These are phyloP conservation scores for Callinectes sapidus DNA, from an alignment of 2,888 invertebrate species.

Conservation along the genomic window DNA sequence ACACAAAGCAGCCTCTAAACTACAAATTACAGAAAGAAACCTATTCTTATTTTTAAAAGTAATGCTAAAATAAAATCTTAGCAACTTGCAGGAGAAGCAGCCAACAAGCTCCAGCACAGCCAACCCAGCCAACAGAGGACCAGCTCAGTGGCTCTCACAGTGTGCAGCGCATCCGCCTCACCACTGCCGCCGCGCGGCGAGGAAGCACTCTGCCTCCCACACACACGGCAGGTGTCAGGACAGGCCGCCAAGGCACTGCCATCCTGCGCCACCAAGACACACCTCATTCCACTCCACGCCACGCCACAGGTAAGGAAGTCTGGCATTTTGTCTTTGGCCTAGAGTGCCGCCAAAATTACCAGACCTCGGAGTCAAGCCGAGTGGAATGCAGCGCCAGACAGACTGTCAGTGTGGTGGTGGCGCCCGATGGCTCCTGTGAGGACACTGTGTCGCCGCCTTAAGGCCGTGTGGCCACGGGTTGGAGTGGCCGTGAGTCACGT, in stretches of 20 bases:
- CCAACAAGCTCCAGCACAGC: constrained; percentile 15
- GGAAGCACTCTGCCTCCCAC: background rate
- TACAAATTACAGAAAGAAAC: background rate
- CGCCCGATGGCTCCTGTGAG: background rate
- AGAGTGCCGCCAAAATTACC: background rate
- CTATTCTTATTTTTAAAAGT: background rate
- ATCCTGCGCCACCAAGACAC: background rate
- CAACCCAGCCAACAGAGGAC: constrained; percentile 6
- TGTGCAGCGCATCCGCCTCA: background rate
- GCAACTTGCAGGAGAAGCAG: constrained; percentile 23
- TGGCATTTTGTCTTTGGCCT: background rate
- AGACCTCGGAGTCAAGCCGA: background rate
- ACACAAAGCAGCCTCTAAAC: constrained; percentile 2
- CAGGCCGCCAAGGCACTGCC: background rate
- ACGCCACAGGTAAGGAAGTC: background rate
- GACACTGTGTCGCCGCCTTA: background rate
- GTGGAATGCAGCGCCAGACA: background rate
- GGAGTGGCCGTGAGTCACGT: background rate
- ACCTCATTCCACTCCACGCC: background rate
- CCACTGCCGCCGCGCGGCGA: background rate
- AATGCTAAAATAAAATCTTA: background rate
- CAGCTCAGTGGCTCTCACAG: background rate
- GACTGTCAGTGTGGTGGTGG: background rate
- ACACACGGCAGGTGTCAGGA: background rate
- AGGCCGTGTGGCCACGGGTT: background rate